These are phyloP conservation scores for Chinchilla lanigera DNA, from an alignment of 2,113 vertebrate genomes.

Conservation along the genomic window DNA sequence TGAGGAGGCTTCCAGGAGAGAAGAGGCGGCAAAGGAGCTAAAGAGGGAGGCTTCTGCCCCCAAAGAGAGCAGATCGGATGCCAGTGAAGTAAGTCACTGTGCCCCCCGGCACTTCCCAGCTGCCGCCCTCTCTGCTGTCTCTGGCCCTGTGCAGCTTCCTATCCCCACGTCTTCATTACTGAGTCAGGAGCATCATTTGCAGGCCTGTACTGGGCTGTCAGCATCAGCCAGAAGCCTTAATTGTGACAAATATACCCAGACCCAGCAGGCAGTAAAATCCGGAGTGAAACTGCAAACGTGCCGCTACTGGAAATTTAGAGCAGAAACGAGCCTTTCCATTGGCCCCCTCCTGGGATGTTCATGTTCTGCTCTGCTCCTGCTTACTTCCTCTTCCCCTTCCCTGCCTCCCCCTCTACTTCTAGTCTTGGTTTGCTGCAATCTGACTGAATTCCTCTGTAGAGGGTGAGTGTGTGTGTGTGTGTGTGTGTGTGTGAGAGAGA, in stretches of 20 bases:
- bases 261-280: slow-evolving; percentile 56
- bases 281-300: slow-evolving; percentile 9
- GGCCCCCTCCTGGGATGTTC: neutral
- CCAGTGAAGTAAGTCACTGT: slow-evolving; percentile 74
- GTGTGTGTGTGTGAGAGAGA: neutral
- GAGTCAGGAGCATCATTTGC: neutral
- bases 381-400: neutral
- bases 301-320: slow-evolving; percentile 22
- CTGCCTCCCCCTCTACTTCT: neutral
- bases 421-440: neutral
- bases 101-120: neutral
- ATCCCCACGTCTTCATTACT: neutral
- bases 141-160: neutral
- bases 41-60: slow-evolving; percentile 63
- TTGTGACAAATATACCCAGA: neutral
- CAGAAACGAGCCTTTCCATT: neutral
- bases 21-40: neutral
- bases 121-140: neutral
- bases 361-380: neutral
- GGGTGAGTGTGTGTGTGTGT: too few species aligned
- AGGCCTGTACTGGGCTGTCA: neutral
- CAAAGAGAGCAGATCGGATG: slow-evolving; percentile 57
- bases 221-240: neutral
- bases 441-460: neutral
- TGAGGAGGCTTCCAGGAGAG: slow-evolving; percentile 60